A percentile compares a stretch with the other conserved stretches of the same genome.
These are phyloP conservation scores for Chelonus insularis DNA, from an alignment of 1,140 invertebrate species.

Conservation along the genomic window DNA sequence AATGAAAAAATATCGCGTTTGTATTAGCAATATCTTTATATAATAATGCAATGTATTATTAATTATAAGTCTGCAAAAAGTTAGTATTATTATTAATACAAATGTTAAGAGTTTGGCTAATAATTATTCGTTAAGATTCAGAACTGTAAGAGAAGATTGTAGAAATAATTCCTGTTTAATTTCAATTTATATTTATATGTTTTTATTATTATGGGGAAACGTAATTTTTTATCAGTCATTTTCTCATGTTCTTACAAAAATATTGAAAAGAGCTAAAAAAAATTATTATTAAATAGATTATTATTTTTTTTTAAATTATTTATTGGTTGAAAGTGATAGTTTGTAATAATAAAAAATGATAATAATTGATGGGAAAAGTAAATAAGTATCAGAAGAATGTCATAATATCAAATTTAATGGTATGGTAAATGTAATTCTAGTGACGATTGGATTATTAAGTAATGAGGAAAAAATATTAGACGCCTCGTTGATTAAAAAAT, in stretches of 20 bases:
- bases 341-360: too few relatives aligned
- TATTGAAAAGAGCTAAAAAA: too few relatives aligned
- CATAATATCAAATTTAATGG: neutral
- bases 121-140: neutral
- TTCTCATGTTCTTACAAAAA: too few relatives aligned
- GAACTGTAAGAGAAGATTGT: neutral
- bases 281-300: too few relatives aligned
- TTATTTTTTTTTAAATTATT: too few relatives aligned
- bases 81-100: neutral
- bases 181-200: too few relatives aligned
- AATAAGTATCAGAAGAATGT: too few relatives aligned
- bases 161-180: too few relatives aligned
- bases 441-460: neutral
- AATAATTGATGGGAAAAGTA: too few relatives aligned
- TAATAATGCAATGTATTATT: constrained; percentile 13
- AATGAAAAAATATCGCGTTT: neutral
- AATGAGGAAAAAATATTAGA: neutral
- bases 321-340: too few relatives aligned
- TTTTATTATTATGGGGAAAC: too few relatives aligned
- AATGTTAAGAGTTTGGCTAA: neutral
- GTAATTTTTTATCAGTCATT: too few relatives aligned
- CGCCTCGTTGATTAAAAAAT: constrained; percentile 5
- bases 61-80: neutral
- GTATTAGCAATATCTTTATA: constrained; percentile 14
- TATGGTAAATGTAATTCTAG: neutral